These are phyloP conservation scores for Elanoides forficatus DNA, from an alignment of 2,113 vertebrate species.

Conservation along the genomic window DNA sequence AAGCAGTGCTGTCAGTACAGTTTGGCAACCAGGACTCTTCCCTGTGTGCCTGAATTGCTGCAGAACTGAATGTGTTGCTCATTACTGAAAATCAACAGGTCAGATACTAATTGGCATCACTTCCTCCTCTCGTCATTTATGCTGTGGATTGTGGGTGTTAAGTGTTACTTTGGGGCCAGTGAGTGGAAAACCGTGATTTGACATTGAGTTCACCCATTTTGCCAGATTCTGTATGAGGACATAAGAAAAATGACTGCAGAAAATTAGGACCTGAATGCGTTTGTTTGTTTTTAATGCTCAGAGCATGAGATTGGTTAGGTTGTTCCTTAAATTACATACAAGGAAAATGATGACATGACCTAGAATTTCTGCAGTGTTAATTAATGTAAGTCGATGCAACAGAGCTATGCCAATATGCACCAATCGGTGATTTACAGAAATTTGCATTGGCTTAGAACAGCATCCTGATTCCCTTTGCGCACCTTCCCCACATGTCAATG, in stretches of 20 bases:
- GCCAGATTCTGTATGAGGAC: neutral
- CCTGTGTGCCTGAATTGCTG: neutral
- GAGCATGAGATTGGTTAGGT: neutral
- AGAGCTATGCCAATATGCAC: neutral
- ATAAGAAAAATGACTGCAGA: neutral
- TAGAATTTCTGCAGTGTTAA: conserved; percentile 1
- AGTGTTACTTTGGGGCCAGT: neutral
- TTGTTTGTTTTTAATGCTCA: neutral
- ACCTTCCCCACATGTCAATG: neutral
- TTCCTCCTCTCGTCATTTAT: neutral
- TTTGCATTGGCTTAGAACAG: neutral
- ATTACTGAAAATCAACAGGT: neutral
- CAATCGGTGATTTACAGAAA: neutral
- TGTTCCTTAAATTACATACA: neutral
- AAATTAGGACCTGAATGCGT: neutral
- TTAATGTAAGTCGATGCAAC: neutral
- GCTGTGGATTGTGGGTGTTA: neutral
- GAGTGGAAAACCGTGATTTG: neutral
- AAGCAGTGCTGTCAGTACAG: neutral
- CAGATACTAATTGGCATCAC: neutral
- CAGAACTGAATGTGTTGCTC: neutral
- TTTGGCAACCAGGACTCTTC: neutral
- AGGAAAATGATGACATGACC: neutral
- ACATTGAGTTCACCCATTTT: neutral
- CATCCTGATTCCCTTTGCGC: neutral